Percentiles rank a stretch among this genome's conserved stretches.
Evolutionary conservation across 2,113 vertebrate genomes (phyloP).

Genomic region (Brachyhypopomus gauderio): DNA sequence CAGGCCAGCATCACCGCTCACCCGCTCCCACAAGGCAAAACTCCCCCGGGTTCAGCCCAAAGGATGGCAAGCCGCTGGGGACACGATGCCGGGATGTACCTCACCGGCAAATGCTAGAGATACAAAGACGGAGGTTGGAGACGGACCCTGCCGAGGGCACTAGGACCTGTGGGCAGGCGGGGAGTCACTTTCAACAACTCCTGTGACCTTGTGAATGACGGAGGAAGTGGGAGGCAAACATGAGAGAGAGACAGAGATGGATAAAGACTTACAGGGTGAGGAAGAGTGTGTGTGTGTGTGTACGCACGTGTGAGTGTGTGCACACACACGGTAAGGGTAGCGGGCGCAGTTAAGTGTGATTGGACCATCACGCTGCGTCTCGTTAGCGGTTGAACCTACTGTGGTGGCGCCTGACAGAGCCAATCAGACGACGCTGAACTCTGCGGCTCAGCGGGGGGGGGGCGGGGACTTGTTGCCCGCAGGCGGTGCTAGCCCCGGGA

Average conservation of each 20-base stretch:
- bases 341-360: slow-evolving; percentile 17
- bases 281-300: background rate
- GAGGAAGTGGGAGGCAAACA: background rate
- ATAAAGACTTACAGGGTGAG: background rate
- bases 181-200: no score
- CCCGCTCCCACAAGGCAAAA: slow-evolving; percentile 64
- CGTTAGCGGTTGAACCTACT: slow-evolving; percentile 15
- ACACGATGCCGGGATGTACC: background rate
- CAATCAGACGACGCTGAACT: slow-evolving; percentile 37
- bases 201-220: background rate
- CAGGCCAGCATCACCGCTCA: slow-evolving; percentile 59
- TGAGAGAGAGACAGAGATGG: background rate
- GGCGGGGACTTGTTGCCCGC: slow-evolving; percentile 25
- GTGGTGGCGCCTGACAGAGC: slow-evolving; percentile 28
- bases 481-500: slow-evolving; percentile 30
- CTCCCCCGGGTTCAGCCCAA: no score
- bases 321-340: background rate
- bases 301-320: background rate
- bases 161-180: no score
- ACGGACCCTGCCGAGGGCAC: no score
- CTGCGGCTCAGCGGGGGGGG: slow-evolving; percentile 26
- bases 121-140: background rate
- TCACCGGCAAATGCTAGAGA: slow-evolving; percentile 56
- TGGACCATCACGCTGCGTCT: slow-evolving; percentile 25
- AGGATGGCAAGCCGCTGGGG: background rate